These are phyloP conservation scores for Vanacampus margaritifer DNA, from an alignment of 2,113 vertebrate genomes.

Conservation along the genomic window DNA sequence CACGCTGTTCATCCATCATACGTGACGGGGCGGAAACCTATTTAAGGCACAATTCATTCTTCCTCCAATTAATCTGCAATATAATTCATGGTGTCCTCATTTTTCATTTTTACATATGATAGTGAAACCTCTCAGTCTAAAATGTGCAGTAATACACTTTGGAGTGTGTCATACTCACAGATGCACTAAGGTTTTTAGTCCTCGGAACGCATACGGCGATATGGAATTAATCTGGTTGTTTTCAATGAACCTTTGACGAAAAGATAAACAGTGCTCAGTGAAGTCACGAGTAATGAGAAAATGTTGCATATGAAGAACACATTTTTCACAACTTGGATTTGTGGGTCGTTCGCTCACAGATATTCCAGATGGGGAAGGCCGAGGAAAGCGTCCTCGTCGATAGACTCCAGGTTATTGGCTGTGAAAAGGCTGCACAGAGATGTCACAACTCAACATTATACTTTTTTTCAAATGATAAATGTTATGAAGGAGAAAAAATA, in stretches of 20 bases:
- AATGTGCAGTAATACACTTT: neutral
- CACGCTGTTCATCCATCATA: neutral
- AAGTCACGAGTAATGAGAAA: neutral
- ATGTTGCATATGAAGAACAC: neutral
- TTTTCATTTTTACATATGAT: neutral
- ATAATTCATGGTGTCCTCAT: neutral
- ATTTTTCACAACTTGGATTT: neutral
- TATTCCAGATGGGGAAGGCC: constrained; percentile 97
- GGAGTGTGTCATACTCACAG: constrained; percentile 82
- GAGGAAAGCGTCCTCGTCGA: constrained; percentile 93
- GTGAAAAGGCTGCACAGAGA: constrained; percentile 85
- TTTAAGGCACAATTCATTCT: neutral
- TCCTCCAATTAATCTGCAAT: neutral
- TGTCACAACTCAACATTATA: constrained; percentile 12
- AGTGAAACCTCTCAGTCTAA: neutral
- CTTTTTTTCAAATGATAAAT: constrained; percentile 6
- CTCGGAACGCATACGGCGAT: constrained; percentile 90
- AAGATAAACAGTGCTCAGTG: neutral
- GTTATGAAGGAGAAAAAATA: neutral
- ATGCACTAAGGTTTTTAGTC: constrained; percentile 94
- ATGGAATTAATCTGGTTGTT: constrained; percentile 96
- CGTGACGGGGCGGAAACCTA: neutral
- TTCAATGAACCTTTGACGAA: constrained; percentile 91
- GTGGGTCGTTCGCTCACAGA: constrained; percentile 84
- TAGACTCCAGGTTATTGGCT: constrained; percentile 90